These are phyloP conservation scores for Donacobius atricapilla DNA, from an alignment of 2,113 vertebrate genomes.

Conservation along the genomic window DNA sequence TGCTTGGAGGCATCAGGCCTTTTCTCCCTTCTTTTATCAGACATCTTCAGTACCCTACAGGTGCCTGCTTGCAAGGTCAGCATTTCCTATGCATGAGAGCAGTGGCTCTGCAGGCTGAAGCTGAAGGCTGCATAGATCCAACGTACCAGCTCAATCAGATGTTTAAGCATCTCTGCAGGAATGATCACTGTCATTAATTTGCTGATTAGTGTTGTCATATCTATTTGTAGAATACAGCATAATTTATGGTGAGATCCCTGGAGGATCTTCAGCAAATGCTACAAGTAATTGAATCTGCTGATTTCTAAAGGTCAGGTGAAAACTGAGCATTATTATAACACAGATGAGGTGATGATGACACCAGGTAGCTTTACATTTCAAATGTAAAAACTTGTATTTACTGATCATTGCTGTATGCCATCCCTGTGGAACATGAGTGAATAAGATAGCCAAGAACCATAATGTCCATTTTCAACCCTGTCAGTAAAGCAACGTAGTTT, in stretches of 20 bases:
- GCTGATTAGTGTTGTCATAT: constrained; percentile 54
- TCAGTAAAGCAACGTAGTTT: neutral
- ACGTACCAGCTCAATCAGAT: neutral
- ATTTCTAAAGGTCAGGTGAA: constrained; percentile 55
- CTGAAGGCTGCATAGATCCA: neutral
- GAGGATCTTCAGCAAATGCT: constrained; percentile 48
- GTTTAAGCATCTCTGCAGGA: constrained; percentile 39
- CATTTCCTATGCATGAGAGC: neutral
- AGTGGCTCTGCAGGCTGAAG: neutral
- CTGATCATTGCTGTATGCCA: neutral
- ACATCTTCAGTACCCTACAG: neutral
- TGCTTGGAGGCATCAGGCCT: neutral
- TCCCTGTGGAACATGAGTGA: neutral
- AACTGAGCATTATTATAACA: neutral
- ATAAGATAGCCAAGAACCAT: neutral
- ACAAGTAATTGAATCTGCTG: constrained; percentile 47
- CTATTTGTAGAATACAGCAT: constrained; percentile 51
- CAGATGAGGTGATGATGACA: neutral
- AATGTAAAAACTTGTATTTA: neutral
- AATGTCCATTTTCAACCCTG: neutral
- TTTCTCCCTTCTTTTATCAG: neutral
- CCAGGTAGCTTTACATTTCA: neutral
- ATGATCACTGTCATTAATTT: constrained; percentile 40
- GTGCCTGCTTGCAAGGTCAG: constrained; percentile 29
- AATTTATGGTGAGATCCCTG: constrained; percentile 19